A percentile compares a stretch with the other conserved stretches of the same genome.
Conservation (phyloP, 2,797 vertebrate species). For the Amblyraja radiata region DNA sequence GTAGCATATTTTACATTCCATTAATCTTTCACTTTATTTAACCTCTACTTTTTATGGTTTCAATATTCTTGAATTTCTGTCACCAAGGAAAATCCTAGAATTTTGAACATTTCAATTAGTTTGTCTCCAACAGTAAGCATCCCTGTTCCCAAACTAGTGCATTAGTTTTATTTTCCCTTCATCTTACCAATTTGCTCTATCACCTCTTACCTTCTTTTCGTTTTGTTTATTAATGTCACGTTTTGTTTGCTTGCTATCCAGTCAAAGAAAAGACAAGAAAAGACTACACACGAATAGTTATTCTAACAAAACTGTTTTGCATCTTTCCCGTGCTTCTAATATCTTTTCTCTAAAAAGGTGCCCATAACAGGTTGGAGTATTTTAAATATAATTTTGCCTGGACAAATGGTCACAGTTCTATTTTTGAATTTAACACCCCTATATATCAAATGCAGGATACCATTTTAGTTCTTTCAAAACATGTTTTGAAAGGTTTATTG, state of each 20-base stretch:
- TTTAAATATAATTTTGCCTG: not conserved
- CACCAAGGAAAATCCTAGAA: not conserved
- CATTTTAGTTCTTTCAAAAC: not conserved
- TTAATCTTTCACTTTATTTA: not conserved
- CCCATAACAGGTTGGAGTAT: not conserved
- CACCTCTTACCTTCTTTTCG: not conserved
- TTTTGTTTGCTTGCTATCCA: no score
- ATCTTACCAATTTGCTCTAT: not conserved
- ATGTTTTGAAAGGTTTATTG: not conserved
- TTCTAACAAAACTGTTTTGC: not conserved
- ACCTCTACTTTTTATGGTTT: not conserved
- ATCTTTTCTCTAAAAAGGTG: not conserved
- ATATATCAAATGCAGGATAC: not conserved
- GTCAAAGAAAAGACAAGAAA: no score
- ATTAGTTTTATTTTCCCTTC: not conserved
- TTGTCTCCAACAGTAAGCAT: not conserved
- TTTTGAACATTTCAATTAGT: not conserved
- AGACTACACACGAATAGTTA: no score
- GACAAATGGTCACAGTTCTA: not conserved
- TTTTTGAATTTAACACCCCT: not conserved
- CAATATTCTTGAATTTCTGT: not conserved
- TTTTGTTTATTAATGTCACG: no score
- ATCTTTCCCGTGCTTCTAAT: not conserved
- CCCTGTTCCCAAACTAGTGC: not conserved
- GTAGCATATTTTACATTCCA: not conserved